A percentile compares a stretch with the other conserved stretches of the same genome.
Evolutionary conservation across 2,888 invertebrate genomes (phyloP).

Genomic region (Odontomyia ornata): DNA sequence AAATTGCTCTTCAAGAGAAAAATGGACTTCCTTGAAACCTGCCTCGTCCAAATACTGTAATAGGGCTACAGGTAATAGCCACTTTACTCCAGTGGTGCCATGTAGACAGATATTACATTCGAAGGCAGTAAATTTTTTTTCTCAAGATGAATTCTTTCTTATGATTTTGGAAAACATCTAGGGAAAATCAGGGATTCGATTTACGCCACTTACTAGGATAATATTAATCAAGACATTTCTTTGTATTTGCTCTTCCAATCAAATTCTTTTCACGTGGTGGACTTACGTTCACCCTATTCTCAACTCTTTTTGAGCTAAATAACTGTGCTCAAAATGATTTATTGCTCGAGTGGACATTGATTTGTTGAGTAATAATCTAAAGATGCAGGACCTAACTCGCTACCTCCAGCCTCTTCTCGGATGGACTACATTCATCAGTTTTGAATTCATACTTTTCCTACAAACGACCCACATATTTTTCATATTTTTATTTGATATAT

Average conservation of each 20-base stretch:
- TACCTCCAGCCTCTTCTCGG: background rate
- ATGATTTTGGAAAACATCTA: too few relatives aligned
- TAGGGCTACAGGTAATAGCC: background rate
- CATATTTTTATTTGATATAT: background rate
- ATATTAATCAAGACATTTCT: conserved; percentile 38
- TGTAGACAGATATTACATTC: background rate
- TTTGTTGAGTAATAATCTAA: conserved; percentile 22
- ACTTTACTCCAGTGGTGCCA: background rate
- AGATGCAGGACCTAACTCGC: background rate
- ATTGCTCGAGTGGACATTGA: conserved; percentile 36
- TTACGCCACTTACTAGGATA: conserved; percentile 23
- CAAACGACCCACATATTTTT: too few relatives aligned
- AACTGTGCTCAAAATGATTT: conserved; percentile 23
- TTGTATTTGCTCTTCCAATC: too few relatives aligned
- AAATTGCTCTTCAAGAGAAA: conserved; percentile 1
- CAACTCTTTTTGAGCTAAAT: background rate
- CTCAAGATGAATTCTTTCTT: too few relatives aligned
- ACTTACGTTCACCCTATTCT: background rate
- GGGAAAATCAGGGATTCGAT: too few relatives aligned
- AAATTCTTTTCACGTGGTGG: background rate
- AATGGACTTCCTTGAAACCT: background rate
- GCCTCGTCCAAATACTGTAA: background rate
- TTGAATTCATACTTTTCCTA: too few relatives aligned
- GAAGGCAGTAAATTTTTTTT: too few relatives aligned
- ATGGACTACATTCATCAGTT: background rate